Percentiles rank a stretch among this genome's conserved stretches.
These are phyloP conservation scores for Brenthis daphne DNA, from an alignment of 2,888 invertebrate species.

Conservation along the genomic window DNA sequence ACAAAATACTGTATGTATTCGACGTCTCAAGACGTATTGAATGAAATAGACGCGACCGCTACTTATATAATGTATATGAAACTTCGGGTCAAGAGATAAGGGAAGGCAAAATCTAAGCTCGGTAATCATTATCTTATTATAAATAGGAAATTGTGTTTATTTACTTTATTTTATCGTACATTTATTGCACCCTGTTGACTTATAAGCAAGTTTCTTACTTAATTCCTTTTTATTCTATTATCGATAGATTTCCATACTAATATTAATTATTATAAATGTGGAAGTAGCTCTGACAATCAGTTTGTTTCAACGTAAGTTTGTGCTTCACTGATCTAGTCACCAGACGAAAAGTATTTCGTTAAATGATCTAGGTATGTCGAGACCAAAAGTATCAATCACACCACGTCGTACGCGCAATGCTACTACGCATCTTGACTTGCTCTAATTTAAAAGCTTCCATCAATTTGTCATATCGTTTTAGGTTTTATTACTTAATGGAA, in stretches of 20 bases:
- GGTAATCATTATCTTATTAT: slow-evolving; percentile 14
- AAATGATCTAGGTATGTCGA: too few species aligned
- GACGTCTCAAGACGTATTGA: slow-evolving; percentile 9
- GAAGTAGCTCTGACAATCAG: too few species aligned
- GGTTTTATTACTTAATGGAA: neutral
- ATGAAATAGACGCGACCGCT: neutral
- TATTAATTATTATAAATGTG: too few species aligned
- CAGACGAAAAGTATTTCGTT: too few species aligned
- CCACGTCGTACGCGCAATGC: too few species aligned
- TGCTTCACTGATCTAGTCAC: too few species aligned
- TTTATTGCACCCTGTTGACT: neutral
- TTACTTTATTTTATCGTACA: neutral
- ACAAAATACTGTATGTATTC: neutral
- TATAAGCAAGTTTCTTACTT: neutral
- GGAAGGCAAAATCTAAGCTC: slow-evolving; percentile 21
- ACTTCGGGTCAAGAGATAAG: slow-evolving; percentile 25
- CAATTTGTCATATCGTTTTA: slow-evolving; percentile 7
- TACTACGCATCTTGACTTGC: too few species aligned
- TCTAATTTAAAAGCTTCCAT: too few species aligned
- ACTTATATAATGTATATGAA: slow-evolving; percentile 14
- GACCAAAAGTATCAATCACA: too few species aligned
- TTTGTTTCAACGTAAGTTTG: too few species aligned
- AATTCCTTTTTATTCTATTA: too few species aligned
- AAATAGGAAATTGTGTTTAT: slow-evolving; percentile 31
- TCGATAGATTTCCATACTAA: too few species aligned